Evolutionary conservation across 2,797 vertebrate species (phyloP).

Genomic region (Bryconaethiops microstoma): DNA sequence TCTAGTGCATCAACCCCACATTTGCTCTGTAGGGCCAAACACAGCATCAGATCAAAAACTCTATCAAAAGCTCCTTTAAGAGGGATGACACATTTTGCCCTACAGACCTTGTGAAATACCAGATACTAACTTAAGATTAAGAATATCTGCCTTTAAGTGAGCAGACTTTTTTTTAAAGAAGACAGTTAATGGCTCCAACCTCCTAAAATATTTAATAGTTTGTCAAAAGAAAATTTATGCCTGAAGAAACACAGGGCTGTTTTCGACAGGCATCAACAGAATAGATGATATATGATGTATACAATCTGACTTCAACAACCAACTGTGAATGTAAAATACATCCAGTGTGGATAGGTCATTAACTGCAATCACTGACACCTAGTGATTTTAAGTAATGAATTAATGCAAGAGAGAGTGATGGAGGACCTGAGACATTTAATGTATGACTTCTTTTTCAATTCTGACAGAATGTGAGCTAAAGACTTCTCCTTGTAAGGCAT

Average conservation of each 20-base stretch:
- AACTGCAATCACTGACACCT: conserved; percentile 8
- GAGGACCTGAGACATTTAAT: not conserved
- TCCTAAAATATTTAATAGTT: conserved; percentile 29
- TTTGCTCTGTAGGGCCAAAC: conserved; percentile 80
- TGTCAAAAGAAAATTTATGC: conserved; percentile 35
- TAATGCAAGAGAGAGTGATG: not conserved
- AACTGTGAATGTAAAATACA: not conserved
- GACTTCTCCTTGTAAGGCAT: not conserved
- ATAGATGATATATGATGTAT: conserved; percentile 12
- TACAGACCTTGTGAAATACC: not conserved
- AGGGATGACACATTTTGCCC: conserved; percentile 3
- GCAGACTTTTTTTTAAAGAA: not conserved
- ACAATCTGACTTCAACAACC: conserved; percentile 21
- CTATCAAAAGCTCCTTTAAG: not conserved
- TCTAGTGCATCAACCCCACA: conserved; percentile 83
- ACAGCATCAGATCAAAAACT: conserved; percentile 9
- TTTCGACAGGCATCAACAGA: conserved; percentile 37
- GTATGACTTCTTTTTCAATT: not conserved
- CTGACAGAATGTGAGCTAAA: not conserved
- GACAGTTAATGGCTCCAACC: not conserved
- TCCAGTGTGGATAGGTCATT: not conserved
- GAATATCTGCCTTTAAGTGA: not conserved
- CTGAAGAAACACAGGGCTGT: conserved; percentile 20
- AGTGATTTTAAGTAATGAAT: not conserved
- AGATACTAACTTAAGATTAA: conserved; percentile 24